Evolutionary conservation across 2,113 vertebrate genomes (phyloP), one percentile per base, ranked within the genome.

Genomic region (Lamprologus speciosus): DNA sequence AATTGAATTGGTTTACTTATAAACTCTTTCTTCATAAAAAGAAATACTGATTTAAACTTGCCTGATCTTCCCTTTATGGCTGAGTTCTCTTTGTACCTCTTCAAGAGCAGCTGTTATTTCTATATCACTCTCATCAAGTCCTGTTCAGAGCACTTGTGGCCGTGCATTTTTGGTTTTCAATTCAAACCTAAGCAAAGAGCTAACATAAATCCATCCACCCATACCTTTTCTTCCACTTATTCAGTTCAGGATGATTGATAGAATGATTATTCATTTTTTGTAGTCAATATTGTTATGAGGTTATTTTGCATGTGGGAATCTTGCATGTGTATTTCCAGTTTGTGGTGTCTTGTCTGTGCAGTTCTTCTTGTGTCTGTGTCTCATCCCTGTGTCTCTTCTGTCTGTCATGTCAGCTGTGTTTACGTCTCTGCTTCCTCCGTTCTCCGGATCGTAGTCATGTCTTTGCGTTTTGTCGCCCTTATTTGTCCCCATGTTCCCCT

Each of bases 291-390:
- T 57, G 13, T 57, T 57, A 28, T 26, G 7, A 28, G 13, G 12
- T 8, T 8, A 57, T 57, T 57, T 28, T 57, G 55, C 55, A 57
- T 28, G 23, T 26, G 12, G 12, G 23, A 57, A 26, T 57, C 54
- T 26, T 14, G 5, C 40, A 42, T 5, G 7, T 57, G 54, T 57
- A 57, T 28, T 57, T 57, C 23, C 54, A 57, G 54, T 57, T 23
- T 57, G 23, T 57, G 23, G 13, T 57, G 0, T 16, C 23, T 57
- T 57, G 13, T 28, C 55, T 57, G 55, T 57, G 13, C 13, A 0
- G 1, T 57, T 28, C 23, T 57, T 57, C 55, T 57, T 57, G 55
- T 16, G 23, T 28, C 23, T 57, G 23, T 57, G 54, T 57, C 3
- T 57, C 23, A 28, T 58, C 0, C 55, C 8, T 14, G 55, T 28